phyloP scores from a whole-genome alignment of 2,113 vertebrate genomes.

The Calonectris borealis region DNA sequence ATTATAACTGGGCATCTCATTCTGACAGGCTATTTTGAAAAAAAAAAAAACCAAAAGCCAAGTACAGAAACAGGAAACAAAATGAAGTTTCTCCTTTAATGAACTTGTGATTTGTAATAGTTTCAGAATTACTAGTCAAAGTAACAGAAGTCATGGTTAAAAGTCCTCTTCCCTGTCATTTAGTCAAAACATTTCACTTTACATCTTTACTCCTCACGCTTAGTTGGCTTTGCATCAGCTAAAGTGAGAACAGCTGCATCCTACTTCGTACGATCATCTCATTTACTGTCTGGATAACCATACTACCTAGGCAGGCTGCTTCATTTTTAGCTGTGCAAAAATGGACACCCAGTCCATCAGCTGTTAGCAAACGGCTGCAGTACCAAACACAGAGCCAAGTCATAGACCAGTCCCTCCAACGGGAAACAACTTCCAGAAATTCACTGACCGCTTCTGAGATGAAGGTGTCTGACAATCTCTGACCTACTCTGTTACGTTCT shows the following conservation, averaged over 20 bases:
- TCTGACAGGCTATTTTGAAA: background rate
- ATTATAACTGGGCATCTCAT: background rate
- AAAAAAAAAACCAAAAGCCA: background rate
- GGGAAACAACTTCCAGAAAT: background rate
- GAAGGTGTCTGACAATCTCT: background rate
- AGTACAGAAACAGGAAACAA: background rate
- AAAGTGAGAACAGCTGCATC: background rate
- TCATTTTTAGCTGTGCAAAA: background rate
- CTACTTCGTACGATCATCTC: background rate
- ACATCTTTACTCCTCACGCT: background rate
- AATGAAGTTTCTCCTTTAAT: background rate
- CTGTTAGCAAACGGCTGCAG: background rate
- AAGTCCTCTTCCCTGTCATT: background rate
- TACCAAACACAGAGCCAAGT: background rate
- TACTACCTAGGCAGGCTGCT: background rate
- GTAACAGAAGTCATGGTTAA: background rate
- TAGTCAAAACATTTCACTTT: background rate
- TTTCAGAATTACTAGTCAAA: background rate
- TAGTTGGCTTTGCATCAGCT: background rate
- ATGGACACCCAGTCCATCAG: background rate
- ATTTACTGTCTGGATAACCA: background rate
- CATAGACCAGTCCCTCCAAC: background rate
- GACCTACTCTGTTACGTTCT: rapidly evolving
- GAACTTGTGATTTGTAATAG: background rate
- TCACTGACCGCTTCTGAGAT: background rate